Evolutionary conservation across 64 coral and sea anemone genomes (phyloP).

Genomic region (Catalaphyllia jardinei): DNA sequence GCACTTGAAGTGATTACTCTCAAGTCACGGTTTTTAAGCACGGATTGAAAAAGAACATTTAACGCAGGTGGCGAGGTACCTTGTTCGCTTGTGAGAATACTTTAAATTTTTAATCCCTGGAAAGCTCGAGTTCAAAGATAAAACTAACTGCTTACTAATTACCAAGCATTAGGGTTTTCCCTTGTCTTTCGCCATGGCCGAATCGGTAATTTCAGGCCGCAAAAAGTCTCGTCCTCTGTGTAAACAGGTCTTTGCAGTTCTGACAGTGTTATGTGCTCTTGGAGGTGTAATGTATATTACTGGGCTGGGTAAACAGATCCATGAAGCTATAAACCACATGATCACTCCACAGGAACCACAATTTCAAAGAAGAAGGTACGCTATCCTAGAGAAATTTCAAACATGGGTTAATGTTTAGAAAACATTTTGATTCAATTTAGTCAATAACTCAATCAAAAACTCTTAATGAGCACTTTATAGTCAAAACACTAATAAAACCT

Average conservation of each 20-base stretch:
- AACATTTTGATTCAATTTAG: neutral
- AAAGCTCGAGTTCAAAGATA: neutral
- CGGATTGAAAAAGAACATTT: neutral
- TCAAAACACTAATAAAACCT: neutral
- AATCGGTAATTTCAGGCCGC: neutral
- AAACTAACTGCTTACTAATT: neutral
- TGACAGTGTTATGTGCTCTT: conserved; percentile 7
- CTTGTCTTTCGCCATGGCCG: neutral
- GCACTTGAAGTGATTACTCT: neutral
- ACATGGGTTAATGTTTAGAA: neutral
- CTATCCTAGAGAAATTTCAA: neutral
- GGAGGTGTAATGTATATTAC: conserved; percentile 2
- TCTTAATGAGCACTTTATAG: neutral
- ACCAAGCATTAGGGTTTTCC: neutral
- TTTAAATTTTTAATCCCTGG: conserved; percentile 4
- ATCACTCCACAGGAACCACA: neutral
- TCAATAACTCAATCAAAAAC: too few species aligned
- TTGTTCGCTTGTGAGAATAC: neutral
- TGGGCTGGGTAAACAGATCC: neutral
- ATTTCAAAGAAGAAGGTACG: conserved; percentile 14
- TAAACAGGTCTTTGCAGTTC: neutral
- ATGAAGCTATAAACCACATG: neutral
- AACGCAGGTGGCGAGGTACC: neutral
- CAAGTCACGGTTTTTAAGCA: neutral
- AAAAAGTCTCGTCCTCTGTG: neutral